These are phyloP conservation scores for Thereva nobilitata DNA, from an alignment of 2,888 invertebrate species.

Conservation along the genomic window DNA sequence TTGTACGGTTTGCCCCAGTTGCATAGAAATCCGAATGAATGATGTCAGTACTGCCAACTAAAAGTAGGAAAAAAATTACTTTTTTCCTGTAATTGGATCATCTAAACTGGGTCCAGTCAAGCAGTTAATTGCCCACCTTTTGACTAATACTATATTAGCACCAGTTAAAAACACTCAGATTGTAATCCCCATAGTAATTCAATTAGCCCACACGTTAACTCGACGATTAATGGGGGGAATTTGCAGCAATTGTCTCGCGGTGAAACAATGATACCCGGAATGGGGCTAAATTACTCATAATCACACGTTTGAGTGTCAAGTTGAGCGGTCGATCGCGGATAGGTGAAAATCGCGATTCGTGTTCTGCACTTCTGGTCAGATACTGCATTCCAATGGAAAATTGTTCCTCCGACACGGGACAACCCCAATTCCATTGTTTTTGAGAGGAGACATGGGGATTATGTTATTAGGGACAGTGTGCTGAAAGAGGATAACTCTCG, in stretches of 20 bases:
- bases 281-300: constrained; percentile 24
- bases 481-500: too few relatives aligned
- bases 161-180: not conserved
- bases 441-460: too few relatives aligned
- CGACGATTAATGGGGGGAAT: constrained; percentile 13
- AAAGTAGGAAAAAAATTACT: not conserved
- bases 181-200: constrained; percentile 4
- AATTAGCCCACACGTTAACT: constrained; percentile 26
- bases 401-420: not conserved
- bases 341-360: constrained; percentile 13
- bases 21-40: too few relatives aligned
- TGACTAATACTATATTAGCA: too few relatives aligned
- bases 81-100: not conserved
- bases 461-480: too few relatives aligned
- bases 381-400: constrained; percentile 6
- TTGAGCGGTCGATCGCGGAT: constrained; percentile 1
- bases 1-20: too few relatives aligned
- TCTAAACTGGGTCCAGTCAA: too few relatives aligned
- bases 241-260: constrained; percentile 8
- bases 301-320: constrained; percentile 25
- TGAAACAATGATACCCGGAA: constrained; percentile 1
- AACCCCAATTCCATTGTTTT: not conserved
- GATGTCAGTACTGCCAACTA: too few relatives aligned
- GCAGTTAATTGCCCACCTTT: too few relatives aligned
- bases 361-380: not conserved